Base-by-base conservation (phyloP, 2,888 invertebrate species). In the Sarcophaga rosellei region DNA sequence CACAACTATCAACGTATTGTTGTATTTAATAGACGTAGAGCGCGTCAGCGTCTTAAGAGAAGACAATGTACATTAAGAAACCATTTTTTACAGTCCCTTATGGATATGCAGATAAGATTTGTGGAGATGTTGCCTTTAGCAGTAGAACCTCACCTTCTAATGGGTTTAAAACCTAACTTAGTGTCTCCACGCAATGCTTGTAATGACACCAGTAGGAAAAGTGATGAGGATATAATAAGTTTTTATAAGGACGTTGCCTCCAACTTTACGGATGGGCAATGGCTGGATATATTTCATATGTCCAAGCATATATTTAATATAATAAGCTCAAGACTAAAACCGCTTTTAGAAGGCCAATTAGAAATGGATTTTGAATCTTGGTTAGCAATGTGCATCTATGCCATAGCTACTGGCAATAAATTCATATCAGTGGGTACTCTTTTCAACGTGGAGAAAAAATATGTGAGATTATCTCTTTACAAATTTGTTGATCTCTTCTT, bases 261-360 rank as follows among this genome's bases (percentile, higher is more conserved):
- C 53, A 69, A 66, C 23, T 81, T 89, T 35, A 89, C 88, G 8
- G 89, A 91, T 47, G 88, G 89, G 3, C 88, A 92, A 61, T 93
- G 93, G 89, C 85, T 93, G 0, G 87, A 90, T 35, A 90, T 89
- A 17, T 90, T 93, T 63, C 93, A 92, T 65, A 91, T 93, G 80
- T 89, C 91, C 0, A 89, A 89, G 15, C 85, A 89, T 53, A 91
- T 90, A 1, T 93, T 93, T 23, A 81, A 89, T 0, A 90, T 90
- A 76, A 87, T 93, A 0, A 92, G 92, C 78, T 82, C 81, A 0
- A 89, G 90, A 75, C 76, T 93, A 47, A 87, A 87, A 20, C 68
- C 88, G 79, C 86, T 84, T 21, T 84, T 90, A 47, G 85, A 87
- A n/a, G 85, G 87, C 17, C 88, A 89, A 1, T 87, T 88, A 69